A percentile compares a stretch with the other conserved stretches of the same genome.
Evolutionary conservation across 2,113 vertebrate species (phyloP).

Genomic region (human (Homo sapiens)): GRCh38 chr9:101977001-101977500

Average conservation of each 20-base stretch:
- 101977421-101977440: background rate
- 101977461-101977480: background rate
- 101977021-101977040: background rate
- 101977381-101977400: background rate
- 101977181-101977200: slow-evolving; percentile 41
- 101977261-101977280: slow-evolving; percentile 45
- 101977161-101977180: slow-evolving; percentile 52
- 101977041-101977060: background rate
- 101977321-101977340: slow-evolving; percentile 27
- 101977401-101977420: background rate
- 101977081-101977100: slow-evolving; percentile 11
- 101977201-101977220: slow-evolving; percentile 51
- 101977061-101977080: background rate
- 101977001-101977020: background rate
- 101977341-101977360: background rate
- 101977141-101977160: slow-evolving; percentile 49
- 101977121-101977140: slow-evolving; percentile 41
- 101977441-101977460: background rate
- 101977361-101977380: background rate
- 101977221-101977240: slow-evolving; percentile 72
- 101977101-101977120: slow-evolving; percentile 31
- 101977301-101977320: background rate
- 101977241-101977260: slow-evolving; percentile 68
- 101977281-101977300: slow-evolving; percentile 11
- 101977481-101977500: background rate